Percentiles rank a stretch among this genome's conserved stretches.
These are phyloP conservation scores for Manacus vitellinus DNA, from an alignment of 2,113 vertebrate genomes.

Conservation along the genomic window DNA sequence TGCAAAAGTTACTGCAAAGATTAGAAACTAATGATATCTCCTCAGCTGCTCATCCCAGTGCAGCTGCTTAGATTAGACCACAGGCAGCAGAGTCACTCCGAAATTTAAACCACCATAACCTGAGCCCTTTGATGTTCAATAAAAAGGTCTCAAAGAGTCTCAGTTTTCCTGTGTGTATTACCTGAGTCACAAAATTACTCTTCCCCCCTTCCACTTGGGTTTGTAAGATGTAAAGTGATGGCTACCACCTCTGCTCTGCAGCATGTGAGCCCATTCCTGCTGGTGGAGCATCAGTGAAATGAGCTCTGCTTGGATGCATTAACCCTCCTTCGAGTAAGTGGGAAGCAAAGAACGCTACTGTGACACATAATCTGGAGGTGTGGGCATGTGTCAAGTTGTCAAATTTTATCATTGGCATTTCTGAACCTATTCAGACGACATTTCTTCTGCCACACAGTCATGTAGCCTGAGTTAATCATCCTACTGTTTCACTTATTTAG, in stretches of 20 bases:
- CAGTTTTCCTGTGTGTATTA: not conserved
- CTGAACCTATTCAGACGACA: not conserved
- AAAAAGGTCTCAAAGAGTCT: not conserved
- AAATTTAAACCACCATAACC: not conserved
- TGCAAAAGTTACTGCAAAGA: not conserved
- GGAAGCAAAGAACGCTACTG: not conserved
- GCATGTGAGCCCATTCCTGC: not conserved
- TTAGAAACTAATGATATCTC: not conserved
- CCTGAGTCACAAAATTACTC: not conserved
- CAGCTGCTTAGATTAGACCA: not conserved
- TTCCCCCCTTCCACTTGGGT: not conserved
- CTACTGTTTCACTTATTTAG: not conserved
- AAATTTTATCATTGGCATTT: not conserved
- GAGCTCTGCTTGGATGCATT: not conserved
- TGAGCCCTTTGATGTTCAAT: not conserved
- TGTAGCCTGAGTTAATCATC: not conserved
- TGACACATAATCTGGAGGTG: not conserved
- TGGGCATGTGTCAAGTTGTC: not conserved
- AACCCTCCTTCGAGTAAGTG: not conserved
- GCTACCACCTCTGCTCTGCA: not conserved
- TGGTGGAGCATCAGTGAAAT: not conserved
- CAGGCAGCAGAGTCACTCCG: not conserved
- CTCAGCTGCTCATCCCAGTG: not conserved
- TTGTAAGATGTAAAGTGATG: not conserved
- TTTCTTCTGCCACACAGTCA: not conserved